These are phyloP conservation scores for Pelecanoides urinatrix DNA, from an alignment of 2,113 vertebrate species.

Conservation along the genomic window DNA sequence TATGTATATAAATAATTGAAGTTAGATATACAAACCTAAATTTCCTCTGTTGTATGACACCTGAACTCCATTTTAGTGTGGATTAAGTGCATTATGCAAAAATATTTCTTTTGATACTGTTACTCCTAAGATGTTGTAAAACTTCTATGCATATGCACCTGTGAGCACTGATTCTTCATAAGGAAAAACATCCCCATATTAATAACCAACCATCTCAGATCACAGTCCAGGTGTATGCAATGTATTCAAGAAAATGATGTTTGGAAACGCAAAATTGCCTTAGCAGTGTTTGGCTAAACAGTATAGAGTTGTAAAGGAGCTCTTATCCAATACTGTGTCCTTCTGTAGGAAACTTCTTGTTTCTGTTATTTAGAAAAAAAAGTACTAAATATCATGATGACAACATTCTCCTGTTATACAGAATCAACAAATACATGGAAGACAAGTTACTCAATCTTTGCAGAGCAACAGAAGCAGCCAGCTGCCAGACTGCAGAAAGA, in stretches of 20 bases:
- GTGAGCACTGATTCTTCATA: background rate
- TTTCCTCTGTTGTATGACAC: background rate
- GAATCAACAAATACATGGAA: background rate
- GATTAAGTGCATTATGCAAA: background rate
- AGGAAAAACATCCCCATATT: background rate
- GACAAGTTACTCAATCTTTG: background rate
- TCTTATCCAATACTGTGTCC: background rate
- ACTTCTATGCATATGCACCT: background rate
- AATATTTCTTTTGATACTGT: background rate
- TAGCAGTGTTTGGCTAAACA: background rate
- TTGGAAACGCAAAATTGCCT: background rate
- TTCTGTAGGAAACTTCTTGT: background rate
- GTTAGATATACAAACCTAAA: background rate
- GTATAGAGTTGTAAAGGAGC: background rate
- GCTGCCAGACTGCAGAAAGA: background rate
- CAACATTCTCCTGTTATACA: background rate
- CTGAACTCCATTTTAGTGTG: background rate
- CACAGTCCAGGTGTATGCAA: background rate
- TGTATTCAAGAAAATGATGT: background rate
- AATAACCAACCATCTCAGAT: background rate
- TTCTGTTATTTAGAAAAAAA: background rate
- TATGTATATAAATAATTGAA: background rate
- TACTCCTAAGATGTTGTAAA: background rate
- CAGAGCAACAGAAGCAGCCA: background rate
- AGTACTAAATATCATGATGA: background rate